Percentiles rank a stretch among this genome's conserved stretches.
phyloP scores from a whole-genome alignment of 2,888 invertebrate species.

The Lypha dubia region DNA sequence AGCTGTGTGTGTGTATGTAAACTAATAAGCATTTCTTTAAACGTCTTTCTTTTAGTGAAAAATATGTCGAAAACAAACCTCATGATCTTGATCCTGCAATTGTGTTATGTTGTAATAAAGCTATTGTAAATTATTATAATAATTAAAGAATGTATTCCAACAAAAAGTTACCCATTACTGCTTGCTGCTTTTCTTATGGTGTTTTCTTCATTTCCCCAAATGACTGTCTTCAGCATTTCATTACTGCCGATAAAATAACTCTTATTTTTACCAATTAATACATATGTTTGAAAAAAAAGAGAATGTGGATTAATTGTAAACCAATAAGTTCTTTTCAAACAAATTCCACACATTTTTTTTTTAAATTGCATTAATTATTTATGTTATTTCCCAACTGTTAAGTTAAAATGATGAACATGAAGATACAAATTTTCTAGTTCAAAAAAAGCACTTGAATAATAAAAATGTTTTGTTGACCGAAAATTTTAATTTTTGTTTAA shows the following conservation, averaged over 20 bases:
- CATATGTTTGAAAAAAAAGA: neutral
- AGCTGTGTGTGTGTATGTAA: conserved; percentile 11
- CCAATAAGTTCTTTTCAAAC: conserved; percentile 7
- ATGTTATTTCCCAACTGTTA: conserved; percentile 44
- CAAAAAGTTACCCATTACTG: neutral
- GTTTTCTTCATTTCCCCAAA: neutral
- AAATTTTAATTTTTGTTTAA: neutral
- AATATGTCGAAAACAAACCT: conserved; percentile 27
- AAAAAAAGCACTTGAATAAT: conserved; percentile 39
- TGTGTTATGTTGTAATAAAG: conserved; percentile 56
- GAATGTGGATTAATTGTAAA: too few relatives aligned
- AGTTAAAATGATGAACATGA: conserved; percentile 16
- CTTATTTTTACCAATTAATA: neutral
- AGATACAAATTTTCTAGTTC: conserved; percentile 36
- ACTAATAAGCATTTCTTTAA: conserved; percentile 16
- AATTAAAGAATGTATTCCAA: conserved; percentile 50
- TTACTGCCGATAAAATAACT: neutral
- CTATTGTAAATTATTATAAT: conserved; percentile 54
- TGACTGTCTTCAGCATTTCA: neutral
- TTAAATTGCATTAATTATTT: neutral
- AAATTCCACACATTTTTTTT: neutral
- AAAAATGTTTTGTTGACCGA: conserved; percentile 66
- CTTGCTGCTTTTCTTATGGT: conserved; percentile 24
- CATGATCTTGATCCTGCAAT: conserved; percentile 42
- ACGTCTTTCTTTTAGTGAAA: conserved; percentile 18